Conservation (phyloP, 1,140 invertebrate species). For the Drosophila prosaltans region DNA sequence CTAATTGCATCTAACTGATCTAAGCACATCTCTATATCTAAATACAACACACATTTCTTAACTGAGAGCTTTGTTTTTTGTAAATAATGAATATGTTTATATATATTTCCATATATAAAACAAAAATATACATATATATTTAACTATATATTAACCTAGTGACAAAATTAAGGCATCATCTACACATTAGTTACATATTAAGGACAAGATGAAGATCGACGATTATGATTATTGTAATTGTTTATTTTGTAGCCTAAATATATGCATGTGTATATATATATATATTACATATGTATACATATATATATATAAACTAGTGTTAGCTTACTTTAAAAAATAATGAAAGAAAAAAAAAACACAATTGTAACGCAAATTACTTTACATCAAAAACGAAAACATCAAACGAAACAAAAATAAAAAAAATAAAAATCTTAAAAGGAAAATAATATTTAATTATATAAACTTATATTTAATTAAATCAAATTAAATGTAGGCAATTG, state of each 20-base stretch:
- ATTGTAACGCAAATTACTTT: slow-evolving; percentile 66
- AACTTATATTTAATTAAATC: slow-evolving; percentile 54
- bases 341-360: background rate
- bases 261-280: slow-evolving; percentile 33
- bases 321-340: slow-evolving; percentile 66
- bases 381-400: slow-evolving; percentile 45
- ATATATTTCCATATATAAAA: background rate
- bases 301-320: slow-evolving; percentile 49
- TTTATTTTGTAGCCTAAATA: slow-evolving; percentile 64
- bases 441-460: slow-evolving; percentile 42
- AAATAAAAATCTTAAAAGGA: slow-evolving; percentile 44
- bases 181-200: slow-evolving; percentile 7
- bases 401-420: slow-evolving; percentile 31
- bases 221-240: slow-evolving; percentile 39
- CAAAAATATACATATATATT: background rate
- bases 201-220: slow-evolving; percentile 1
- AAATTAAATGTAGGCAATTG: slow-evolving; percentile 70
- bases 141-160: slow-evolving; percentile 59
- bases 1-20: slow-evolving; percentile 21
- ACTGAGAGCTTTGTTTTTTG: slow-evolving; percentile 22
- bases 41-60: slow-evolving; percentile 41
- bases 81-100: slow-evolving; percentile 1
- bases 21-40: slow-evolving; percentile 30
- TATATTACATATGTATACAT: background rate
- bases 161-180: slow-evolving; percentile 57